A percentile compares a stretch with the other conserved stretches of the same genome.
Conservation (phyloP, 2,797 vertebrate species). For the Esox masquinongy region DNA sequence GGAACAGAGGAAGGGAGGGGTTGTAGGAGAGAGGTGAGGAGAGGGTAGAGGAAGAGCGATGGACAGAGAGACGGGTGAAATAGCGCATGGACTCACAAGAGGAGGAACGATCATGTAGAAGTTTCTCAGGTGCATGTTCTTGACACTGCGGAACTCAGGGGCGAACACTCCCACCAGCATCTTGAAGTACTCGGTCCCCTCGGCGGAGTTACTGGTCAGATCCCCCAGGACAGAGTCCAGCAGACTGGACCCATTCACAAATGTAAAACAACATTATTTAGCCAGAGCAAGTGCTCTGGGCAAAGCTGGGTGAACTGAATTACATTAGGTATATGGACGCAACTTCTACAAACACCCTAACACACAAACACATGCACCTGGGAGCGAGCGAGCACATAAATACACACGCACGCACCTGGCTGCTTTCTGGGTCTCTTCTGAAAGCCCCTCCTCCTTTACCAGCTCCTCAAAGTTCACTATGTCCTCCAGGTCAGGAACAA, state of each 20-base stretch:
- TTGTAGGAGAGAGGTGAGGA: not conserved
- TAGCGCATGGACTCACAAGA: constrained; percentile 76
- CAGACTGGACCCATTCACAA: constrained; percentile 54
- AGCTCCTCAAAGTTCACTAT: constrained; percentile 98
- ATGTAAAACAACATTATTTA: not conserved
- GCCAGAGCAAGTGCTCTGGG: not conserved
- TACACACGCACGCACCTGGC: constrained; percentile 78
- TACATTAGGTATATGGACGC: not conserved
- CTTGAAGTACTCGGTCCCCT: constrained; percentile 98
- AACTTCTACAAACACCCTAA: no score
- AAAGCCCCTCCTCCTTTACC: constrained; percentile 94
- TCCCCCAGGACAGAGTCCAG: constrained; percentile 90
- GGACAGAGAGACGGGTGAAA: not conserved
- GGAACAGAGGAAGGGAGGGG: constrained; percentile 36
- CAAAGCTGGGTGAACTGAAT: not conserved
- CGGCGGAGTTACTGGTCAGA: constrained; percentile 93
- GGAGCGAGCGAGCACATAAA: no score
- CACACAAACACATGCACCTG: not conserved
- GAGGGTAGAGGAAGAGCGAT: not conserved
- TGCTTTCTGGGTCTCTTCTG: constrained; percentile 91
- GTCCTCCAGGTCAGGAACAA: constrained; percentile 98
- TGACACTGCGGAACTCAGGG: constrained; percentile 91
- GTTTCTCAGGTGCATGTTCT: constrained; percentile 97
- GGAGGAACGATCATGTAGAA: constrained; percentile 98
- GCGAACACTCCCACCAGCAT: constrained; percentile 97